These are phyloP conservation scores for Drosophila diplacantha DNA, from an alignment of 2,888 invertebrate genomes.

Conservation along the genomic window DNA sequence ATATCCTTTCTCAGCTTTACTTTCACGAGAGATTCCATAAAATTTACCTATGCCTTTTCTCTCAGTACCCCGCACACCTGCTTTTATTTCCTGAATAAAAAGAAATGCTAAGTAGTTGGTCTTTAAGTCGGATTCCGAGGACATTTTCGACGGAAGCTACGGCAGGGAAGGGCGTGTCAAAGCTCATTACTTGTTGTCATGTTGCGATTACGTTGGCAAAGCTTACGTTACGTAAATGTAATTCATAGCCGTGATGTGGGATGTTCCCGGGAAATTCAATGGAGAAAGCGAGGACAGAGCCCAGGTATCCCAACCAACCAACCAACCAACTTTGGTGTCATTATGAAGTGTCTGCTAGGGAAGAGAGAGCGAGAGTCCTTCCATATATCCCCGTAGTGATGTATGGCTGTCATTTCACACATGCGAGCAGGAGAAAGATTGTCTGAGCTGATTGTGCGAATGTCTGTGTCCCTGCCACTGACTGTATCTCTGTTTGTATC, in stretches of 20 bases:
- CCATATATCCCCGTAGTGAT: conserved; percentile 38
- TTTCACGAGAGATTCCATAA: background rate
- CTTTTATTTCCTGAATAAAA: conserved; percentile 19
- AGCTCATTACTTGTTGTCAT: conserved; percentile 61
- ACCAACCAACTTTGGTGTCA: conserved; percentile 33
- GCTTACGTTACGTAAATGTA: conserved; percentile 58
- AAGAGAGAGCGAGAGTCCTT: conserved; percentile 3
- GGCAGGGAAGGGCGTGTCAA: conserved; percentile 12
- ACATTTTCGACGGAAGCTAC: background rate
- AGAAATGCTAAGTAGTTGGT: conserved; percentile 45
- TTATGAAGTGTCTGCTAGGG: conserved; percentile 55
- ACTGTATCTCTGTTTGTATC: conserved; percentile 3
- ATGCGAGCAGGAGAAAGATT: conserved; percentile 32
- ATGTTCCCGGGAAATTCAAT: conserved; percentile 8
- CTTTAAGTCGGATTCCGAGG: conserved; percentile 31
- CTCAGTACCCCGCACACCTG: conserved; percentile 11
- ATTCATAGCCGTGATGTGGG: conserved; percentile 43
- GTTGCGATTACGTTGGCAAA: conserved; percentile 58
- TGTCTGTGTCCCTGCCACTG: conserved; percentile 2
- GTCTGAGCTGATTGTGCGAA: conserved; percentile 33
- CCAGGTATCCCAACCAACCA: conserved; percentile 6
- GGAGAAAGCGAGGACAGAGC: conserved; percentile 4
- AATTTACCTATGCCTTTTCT: conserved; percentile 1
- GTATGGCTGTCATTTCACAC: conserved; percentile 64
- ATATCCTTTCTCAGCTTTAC: too few relatives aligned